Evolutionary conservation across 2,113 vertebrate genomes (phyloP), one percentile per base, ranked within the genome.

Genomic region (Hyperoodon ampullatus): DNA sequence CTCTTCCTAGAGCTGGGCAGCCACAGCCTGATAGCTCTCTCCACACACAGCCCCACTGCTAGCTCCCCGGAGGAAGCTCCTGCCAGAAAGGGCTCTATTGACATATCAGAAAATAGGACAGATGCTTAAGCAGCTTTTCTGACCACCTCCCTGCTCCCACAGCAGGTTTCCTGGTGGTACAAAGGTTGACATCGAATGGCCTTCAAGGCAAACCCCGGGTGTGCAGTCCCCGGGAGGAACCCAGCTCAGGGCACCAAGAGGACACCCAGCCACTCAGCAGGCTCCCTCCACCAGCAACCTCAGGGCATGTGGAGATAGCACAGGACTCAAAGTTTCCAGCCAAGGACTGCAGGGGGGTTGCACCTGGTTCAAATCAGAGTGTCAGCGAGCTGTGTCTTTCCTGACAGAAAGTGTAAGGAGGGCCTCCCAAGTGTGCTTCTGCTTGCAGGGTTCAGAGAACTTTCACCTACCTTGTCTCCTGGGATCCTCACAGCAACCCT

Each of bases 161-260:
- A 75, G 74, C n/a, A 74, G 82, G 83, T 93, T 68, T 28, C 1
- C 83, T 82, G 74, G 74, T 77, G 88, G 61, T 30, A 88, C 87
- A 93, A 74, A 85, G 90, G 97, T 95, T 50, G 87, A 96, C 94
- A 97, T 78, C 97, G 83, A 94, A 92, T n/a, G 90, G 95, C 35
- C 81, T 86, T 33, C 19, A 44, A 28, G 70, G 1, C 68, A 86
- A 97, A 96, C 85, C 28, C 44, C 63, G 75, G 77, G 44, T 58
- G 35, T 44, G 50, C 6, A 50, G 83, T 78, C 35, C 19, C 13
- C 23, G 39, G 10, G 63, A 96, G 63, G 30, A 11, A 63, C 47
- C 58, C 71, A 39, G 60, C 33, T 60, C 72, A 86, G 42, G 61
- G 93, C 28, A 78, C 75, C 71, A 81, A 47, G 82, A 47, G 82